Evolutionary conservation across 2,888 invertebrate species (phyloP), one percentile per base, ranked within the genome.

Genomic region (Drosophila mercatorum): DNA sequence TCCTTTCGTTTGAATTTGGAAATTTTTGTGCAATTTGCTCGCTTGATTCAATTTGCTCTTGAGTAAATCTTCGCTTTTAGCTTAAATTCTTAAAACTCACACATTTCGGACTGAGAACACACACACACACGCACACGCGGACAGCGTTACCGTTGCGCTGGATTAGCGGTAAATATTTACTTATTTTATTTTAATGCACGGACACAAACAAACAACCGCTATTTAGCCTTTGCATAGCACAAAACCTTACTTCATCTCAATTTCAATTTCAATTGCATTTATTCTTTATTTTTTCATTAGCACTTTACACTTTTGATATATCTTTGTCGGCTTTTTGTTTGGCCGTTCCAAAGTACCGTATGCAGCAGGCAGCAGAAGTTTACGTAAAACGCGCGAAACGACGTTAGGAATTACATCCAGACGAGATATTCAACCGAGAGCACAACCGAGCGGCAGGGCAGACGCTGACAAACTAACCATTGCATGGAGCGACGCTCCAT

Each of bases 361-460:
- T 71, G 53, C 56, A 22, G 22, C 22, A 22, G 22, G 22, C 22
- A 22, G 22, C 22, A 46, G 26, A 72, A 72, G 60, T 70, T 72
- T 64, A 79, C 75, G 68, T 68, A 78, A 83, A 84, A 73, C 81
- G 71, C 83, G 78, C 79, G 80, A 65, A 59, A 81, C 47, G 17
- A 40, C 55, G 67, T 67, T 61, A 44, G 34, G 31, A 34, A 22
- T 57, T 38, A 26, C 53, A 70, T 36, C 8, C 59, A 46, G 14
- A 43, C 28, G 17, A 38, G 59, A 71, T 59, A 60, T 62, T 52
- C 71, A 80, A 73, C 83, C 83, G 85, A 72, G 72, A 83, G 68
- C 86, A 85, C 84, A 76, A 78, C 84, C 84, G 71, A 69, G 81
- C 71, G 74, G 86, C 76, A 83, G 59, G 56, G 81, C 83, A 75